Conservation (phyloP, 2,888 invertebrate genomes). For the Ernsta delagoae region DNA sequence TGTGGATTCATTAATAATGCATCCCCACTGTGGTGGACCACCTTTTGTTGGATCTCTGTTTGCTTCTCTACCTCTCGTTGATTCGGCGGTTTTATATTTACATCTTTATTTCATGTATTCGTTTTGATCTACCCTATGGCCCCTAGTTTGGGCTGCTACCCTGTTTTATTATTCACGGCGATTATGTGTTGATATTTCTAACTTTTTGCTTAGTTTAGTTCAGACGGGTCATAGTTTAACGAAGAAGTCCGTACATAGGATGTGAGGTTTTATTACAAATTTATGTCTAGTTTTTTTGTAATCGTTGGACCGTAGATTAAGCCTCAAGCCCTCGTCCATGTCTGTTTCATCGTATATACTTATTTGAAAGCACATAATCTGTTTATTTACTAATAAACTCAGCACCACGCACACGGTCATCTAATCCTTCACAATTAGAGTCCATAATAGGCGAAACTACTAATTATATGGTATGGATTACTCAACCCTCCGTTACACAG, state of each 20-base stretch:
- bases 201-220: not conserved
- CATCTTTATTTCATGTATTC: conserved; percentile 15
- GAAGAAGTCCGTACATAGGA: not conserved
- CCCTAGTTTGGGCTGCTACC: not conserved
- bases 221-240: not conserved
- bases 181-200: conserved; percentile 5
- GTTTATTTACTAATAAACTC: conserved; percentile 19
- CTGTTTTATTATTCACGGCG: not conserved
- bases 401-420: conserved; percentile 20
- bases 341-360: not conserved
- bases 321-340: not conserved
- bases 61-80: conserved; percentile 42
- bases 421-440: conserved; percentile 34
- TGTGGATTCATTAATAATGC: conserved; percentile 76
- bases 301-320: not conserved
- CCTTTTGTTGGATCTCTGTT: conserved; percentile 66
- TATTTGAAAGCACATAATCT: conserved; percentile 6
- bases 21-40: conserved; percentile 64
- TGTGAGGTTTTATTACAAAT: not conserved
- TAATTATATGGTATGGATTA: conserved; percentile 49
- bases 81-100: conserved; percentile 45
- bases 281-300: too few species aligned
- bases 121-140: conserved; percentile 12
- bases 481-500: conserved; percentile 52
- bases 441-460: conserved; percentile 36